Conservation (phyloP, 1,140 invertebrate species). For the Antheraea pernyi region DNA sequence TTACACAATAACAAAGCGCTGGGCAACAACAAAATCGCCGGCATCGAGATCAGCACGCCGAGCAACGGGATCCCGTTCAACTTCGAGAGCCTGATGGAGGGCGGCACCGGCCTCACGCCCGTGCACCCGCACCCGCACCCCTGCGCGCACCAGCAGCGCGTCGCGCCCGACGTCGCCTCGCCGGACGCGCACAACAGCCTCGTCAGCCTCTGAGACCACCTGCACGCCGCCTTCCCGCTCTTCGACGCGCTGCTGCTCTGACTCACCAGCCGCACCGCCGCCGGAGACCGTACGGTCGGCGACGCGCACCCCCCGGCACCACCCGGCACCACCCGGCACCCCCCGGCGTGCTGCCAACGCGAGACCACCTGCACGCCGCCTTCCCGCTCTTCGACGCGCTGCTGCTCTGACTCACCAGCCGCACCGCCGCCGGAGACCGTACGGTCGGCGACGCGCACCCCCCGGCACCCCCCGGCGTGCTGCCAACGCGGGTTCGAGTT, state of each 20-base stretch:
- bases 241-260: slow-evolving; percentile 20
- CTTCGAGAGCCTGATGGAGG: slow-evolving; percentile 95
- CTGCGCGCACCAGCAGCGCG: slow-evolving; percentile 75
- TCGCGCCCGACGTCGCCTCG: slow-evolving; percentile 61
- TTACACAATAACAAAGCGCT: slow-evolving; percentile 63
- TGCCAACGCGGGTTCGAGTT: slow-evolving; percentile 3
- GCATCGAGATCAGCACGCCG: slow-evolving; percentile 92
- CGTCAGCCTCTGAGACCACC: slow-evolving; percentile 60
- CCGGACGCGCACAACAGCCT: slow-evolving; percentile 61
- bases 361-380: slow-evolving; percentile 32
- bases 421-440: neutral
- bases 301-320: too few relatives aligned
- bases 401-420: neutral
- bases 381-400: slow-evolving; percentile 29
- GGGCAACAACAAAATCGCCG: slow-evolving; percentile 82
- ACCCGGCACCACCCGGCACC: too few relatives aligned
- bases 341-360: neutral
- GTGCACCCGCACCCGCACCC: slow-evolving; percentile 84
- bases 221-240: slow-evolving; percentile 29
- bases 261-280: neutral
- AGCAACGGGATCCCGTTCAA: slow-evolving; percentile 93
- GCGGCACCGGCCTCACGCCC: slow-evolving; percentile 93
- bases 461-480: too few relatives aligned
- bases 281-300: neutral
- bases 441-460: too few relatives aligned